Conservation (phyloP, 1,140 invertebrate genomes). For the Himalopsyche phryganea region DNA sequence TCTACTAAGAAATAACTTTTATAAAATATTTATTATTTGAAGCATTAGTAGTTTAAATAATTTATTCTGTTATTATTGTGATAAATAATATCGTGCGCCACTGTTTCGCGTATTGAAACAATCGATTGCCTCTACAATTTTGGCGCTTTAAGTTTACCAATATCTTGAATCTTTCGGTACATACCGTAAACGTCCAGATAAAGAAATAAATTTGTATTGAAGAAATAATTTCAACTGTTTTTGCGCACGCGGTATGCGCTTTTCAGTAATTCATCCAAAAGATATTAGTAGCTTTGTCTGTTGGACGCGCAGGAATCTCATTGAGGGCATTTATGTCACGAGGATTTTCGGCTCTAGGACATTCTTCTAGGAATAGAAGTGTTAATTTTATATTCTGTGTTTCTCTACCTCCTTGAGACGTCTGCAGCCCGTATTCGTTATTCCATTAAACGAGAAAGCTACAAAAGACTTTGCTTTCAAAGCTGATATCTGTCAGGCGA, state of each 20-base stretch:
- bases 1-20: too few species aligned
- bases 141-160: conserved; percentile 1
- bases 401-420: conserved; percentile 9
- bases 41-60: too few species aligned
- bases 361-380: conserved; percentile 27
- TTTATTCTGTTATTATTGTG: too few species aligned
- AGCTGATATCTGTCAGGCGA: not conserved
- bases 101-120: too few species aligned
- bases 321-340: conserved; percentile 18
- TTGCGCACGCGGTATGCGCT: conserved; percentile 12
- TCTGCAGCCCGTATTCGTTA: conserved; percentile 4
- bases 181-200: conserved; percentile 8
- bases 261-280: conserved; percentile 11
- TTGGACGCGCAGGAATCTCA: conserved; percentile 14
- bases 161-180: conserved; percentile 18
- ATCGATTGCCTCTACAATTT: too few species aligned
- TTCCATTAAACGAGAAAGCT: conserved; percentile 7
- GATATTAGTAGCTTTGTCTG: conserved; percentile 6
- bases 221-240: conserved; percentile 29
- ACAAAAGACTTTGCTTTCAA: conserved; percentile 2
- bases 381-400: conserved; percentile 21
- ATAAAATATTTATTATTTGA: too few species aligned
- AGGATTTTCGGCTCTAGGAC: conserved; percentile 22
- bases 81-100: too few species aligned
- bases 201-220: conserved; percentile 30